Percentiles rank a stretch among this genome's conserved stretches.
Conservation (phyloP, 2,797 vertebrate genomes). For the Rhinogobio ventralis region DNA sequence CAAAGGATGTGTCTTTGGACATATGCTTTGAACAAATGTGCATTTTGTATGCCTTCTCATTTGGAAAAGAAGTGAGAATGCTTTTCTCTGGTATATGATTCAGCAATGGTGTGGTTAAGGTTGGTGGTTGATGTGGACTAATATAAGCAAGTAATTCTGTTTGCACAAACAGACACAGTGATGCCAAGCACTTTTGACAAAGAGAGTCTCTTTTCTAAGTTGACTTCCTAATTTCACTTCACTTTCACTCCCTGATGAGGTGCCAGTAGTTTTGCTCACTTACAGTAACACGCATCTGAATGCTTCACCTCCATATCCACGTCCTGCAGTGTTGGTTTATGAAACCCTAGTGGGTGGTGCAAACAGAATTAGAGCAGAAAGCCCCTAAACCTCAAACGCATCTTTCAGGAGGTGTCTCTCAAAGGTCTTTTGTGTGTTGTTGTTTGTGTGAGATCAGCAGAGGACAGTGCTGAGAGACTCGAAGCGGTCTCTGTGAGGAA, state of each 20-base stretch:
- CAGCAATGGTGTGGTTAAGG: not conserved
- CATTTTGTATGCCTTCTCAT: not conserved
- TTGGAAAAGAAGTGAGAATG: not conserved
- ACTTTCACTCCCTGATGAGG: not conserved
- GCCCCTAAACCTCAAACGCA: not conserved
- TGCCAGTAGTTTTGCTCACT: not conserved
- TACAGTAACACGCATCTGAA: not conserved
- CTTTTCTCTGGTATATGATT: not conserved
- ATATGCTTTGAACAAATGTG: not conserved
- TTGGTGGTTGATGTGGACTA: not conserved
- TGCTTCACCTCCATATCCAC: not conserved
- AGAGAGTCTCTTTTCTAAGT: not conserved
- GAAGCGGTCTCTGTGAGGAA: conserved; percentile 2
- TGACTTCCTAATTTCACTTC: conserved; percentile 9
- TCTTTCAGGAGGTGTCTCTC: not conserved
- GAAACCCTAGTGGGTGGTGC: not conserved
- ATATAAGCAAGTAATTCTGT: too few species aligned
- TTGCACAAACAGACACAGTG: not conserved
- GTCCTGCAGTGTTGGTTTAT: not conserved
- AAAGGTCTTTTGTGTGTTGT: not conserved
- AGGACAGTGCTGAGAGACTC: not conserved
- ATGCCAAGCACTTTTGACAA: not conserved
- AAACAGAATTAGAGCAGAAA: not conserved
- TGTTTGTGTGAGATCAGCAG: not conserved
- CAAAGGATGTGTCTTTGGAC: not conserved